Conservation (phyloP, 1,140 invertebrate species). For the Lordiphosa stackelbergi region DNA sequence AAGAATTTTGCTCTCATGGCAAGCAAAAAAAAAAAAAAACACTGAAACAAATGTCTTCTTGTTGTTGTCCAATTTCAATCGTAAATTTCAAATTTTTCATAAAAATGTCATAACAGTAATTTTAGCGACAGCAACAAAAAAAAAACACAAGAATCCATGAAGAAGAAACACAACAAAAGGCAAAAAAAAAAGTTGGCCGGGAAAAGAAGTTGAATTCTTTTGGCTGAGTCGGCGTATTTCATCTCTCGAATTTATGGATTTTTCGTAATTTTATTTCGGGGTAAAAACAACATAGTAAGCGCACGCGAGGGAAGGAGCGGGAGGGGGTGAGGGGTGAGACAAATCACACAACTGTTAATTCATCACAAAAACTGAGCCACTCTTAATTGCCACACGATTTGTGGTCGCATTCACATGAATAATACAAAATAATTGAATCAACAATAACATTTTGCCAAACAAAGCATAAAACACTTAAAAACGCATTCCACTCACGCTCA, state of each 20-base stretch:
- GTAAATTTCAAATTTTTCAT: slow-evolving; percentile 76
- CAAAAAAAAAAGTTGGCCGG: slow-evolving; percentile 34
- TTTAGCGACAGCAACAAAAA: slow-evolving; percentile 47
- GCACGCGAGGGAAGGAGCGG: neutral
- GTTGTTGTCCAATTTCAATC: slow-evolving; percentile 53
- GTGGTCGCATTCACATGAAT: slow-evolving; percentile 48
- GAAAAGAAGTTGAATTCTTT: slow-evolving; percentile 37
- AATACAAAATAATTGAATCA: slow-evolving; percentile 70
- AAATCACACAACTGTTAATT: neutral
- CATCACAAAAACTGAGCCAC: too few relatives aligned
- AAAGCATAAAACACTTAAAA: slow-evolving; percentile 75
- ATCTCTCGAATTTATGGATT: slow-evolving; percentile 70
- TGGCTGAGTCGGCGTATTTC: slow-evolving; percentile 70
- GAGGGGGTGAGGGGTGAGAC: slow-evolving; percentile 1
- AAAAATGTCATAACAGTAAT: slow-evolving; percentile 76
- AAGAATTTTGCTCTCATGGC: neutral
- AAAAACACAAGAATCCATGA: slow-evolving; percentile 11
- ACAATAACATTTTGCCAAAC: slow-evolving; percentile 74
- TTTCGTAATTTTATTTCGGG: slow-evolving; percentile 52
- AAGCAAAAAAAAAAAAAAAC: slow-evolving; percentile 25
- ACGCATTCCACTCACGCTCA: slow-evolving; percentile 43
- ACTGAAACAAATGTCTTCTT: slow-evolving; percentile 35
- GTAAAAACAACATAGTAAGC: slow-evolving; percentile 30
- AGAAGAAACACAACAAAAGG: slow-evolving; percentile 21
- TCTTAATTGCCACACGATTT: too few relatives aligned